Evolutionary conservation across 2,797 vertebrate genomes (phyloP).

Genomic region (Lemur catta): DNA sequence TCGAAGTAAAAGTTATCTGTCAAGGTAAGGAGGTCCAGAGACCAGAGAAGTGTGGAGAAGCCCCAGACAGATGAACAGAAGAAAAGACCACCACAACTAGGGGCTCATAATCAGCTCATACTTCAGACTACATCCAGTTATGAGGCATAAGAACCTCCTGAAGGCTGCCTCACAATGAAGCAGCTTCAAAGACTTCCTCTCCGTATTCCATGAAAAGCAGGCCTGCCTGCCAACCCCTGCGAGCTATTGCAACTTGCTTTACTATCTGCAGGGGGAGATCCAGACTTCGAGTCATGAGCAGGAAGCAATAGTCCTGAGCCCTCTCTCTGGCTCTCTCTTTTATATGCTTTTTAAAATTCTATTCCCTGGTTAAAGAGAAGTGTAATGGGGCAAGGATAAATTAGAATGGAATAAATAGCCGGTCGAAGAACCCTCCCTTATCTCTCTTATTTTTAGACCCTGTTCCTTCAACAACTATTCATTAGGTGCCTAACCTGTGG

Average conservation of each 20-base stretch:
- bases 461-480: background rate
- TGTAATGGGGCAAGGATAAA: background rate
- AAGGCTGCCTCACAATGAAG: background rate
- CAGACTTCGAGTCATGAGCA: background rate
- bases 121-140: background rate
- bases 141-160: background rate
- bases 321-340: background rate
- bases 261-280: too few relatives aligned
- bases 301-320: background rate
- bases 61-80: background rate
- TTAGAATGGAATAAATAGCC: background rate
- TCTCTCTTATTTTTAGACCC: conserved; percentile 1
- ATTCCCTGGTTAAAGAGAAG: background rate
- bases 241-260: background rate
- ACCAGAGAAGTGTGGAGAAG: background rate
- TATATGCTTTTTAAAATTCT: background rate
- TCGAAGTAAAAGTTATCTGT: background rate
- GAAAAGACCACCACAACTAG: background rate
- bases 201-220: background rate
- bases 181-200: background rate
- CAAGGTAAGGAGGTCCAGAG: background rate
- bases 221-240: background rate
- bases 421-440: background rate
- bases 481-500: background rate
- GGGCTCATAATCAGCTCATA: background rate